A percentile compares a stretch with the other conserved stretches of the same genome.
Conservation (phyloP, 30 jellyfish, hydroid and myxozoan species). For the Turritopsis rubra region DNA sequence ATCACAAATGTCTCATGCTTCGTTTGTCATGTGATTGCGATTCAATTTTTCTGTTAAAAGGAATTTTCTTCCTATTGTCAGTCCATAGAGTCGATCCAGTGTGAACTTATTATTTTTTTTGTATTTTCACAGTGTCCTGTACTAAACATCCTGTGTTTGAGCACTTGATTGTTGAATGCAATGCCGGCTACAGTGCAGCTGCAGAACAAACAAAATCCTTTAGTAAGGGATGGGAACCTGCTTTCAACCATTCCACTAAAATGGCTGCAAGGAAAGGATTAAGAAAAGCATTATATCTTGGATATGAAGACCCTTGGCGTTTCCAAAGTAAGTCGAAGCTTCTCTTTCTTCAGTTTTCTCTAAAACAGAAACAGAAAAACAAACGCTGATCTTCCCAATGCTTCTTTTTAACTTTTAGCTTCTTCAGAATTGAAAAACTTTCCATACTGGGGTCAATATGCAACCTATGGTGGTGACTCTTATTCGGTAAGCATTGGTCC, state of each 20-base stretch:
- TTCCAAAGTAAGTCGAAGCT: conserved; percentile 48
- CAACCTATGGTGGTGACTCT: conserved; percentile 79
- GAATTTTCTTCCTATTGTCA: not conserved
- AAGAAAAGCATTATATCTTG: conserved; percentile 67
- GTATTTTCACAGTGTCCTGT: conserved; percentile 47
- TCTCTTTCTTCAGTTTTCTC: no score
- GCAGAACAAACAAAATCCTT: conserved; percentile 55
- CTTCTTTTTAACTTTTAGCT: conserved; percentile 6
- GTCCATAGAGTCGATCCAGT: not conserved
- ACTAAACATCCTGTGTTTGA: conserved; percentile 67
- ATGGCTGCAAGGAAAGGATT: conserved; percentile 42
- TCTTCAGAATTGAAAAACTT: conserved; percentile 30
- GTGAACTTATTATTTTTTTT: no score
- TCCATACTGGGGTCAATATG: conserved; percentile 76
- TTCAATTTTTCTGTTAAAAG: no score
- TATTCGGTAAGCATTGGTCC: conserved; percentile 92
- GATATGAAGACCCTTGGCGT: conserved; percentile 86
- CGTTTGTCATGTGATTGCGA: no score
- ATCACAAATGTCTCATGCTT: no score
- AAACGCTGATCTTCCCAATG: no score
- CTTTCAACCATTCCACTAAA: conserved; percentile 47
- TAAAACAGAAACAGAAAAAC: no score
- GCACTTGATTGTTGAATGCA: conserved; percentile 53
- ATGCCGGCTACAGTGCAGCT: conserved; percentile 62
- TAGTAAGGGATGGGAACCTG: conserved; percentile 87